phyloP scores from a whole-genome alignment of 2,888 invertebrate genomes.

The Lepeophtheirus nordmannii region DNA sequence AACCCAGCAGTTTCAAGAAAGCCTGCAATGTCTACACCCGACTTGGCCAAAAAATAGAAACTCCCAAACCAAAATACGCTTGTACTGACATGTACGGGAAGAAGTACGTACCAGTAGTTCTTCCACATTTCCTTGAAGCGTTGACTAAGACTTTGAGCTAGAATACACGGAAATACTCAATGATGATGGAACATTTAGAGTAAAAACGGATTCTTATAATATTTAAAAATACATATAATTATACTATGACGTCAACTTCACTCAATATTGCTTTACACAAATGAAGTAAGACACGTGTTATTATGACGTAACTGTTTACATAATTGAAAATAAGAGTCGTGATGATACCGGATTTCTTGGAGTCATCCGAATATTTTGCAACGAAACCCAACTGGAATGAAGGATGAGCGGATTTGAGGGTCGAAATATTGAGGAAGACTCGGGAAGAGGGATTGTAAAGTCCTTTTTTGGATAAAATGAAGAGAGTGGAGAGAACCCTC shows the following conservation, averaged over 20 bases:
- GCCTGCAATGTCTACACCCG: constrained; percentile 76
- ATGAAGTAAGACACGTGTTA: too few species aligned
- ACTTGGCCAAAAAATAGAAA: constrained; percentile 60
- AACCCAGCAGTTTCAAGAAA: constrained; percentile 59
- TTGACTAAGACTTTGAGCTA: constrained; percentile 43
- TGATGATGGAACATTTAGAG: not conserved
- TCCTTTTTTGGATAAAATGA: not conserved
- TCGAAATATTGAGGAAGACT: not conserved
- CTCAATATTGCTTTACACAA: too few species aligned
- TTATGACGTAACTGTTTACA: too few species aligned
- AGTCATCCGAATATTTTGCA: not conserved
- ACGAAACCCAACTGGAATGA: not conserved
- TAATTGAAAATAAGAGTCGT: too few species aligned
- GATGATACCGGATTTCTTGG: not conserved
- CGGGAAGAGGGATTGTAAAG: not conserved
- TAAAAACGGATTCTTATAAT: not conserved
- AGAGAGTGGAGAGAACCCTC: not conserved
- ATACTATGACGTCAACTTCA: too few species aligned
- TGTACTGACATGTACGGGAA: constrained; percentile 80
- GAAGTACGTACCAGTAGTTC: constrained; percentile 88
- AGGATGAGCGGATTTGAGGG: not conserved
- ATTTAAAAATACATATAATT: too few species aligned
- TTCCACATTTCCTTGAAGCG: constrained; percentile 79
- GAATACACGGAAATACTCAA: not conserved
- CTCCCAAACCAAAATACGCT: constrained; percentile 73